Percentiles rank a stretch among this genome's conserved stretches.
Conservation (phyloP, 2,113 vertebrate species). For the Pterophyllum scalare region DNA sequence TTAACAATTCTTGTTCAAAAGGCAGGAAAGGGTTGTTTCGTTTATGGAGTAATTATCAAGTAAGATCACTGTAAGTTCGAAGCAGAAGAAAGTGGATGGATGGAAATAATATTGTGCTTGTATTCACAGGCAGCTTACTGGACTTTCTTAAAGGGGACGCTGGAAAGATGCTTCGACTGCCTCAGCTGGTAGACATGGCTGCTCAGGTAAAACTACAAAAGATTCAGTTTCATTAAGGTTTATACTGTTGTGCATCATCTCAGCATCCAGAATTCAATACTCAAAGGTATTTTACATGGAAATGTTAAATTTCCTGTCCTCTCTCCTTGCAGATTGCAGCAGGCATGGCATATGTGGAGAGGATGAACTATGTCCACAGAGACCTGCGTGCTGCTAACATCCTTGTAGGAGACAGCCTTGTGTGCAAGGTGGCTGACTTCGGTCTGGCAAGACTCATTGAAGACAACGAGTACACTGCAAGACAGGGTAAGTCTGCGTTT, state of each 20-base stretch:
- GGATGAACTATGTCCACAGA: constrained; percentile 98
- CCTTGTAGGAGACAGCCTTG: constrained; percentile 93
- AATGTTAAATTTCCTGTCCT: not conserved
- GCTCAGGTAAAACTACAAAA: constrained; percentile 86
- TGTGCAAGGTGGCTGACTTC: constrained; percentile 96
- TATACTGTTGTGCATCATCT: not conserved
- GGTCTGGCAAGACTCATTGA: constrained; percentile 95
- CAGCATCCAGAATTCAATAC: not conserved
- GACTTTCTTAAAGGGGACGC: constrained; percentile 97
- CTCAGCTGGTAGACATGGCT: constrained; percentile 96
- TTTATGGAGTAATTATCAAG: not conserved
- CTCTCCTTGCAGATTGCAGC: constrained; percentile 87
- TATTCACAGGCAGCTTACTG: constrained; percentile 88
- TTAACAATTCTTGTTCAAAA: not conserved
- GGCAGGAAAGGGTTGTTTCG: not conserved
- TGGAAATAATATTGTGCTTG: constrained; percentile 1
- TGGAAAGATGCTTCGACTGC: constrained; percentile 92
- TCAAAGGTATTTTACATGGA: not conserved
- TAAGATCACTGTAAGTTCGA: too few species aligned
- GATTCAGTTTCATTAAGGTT: not conserved
- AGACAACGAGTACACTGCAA: constrained; percentile 96
- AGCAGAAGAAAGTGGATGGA: too few species aligned
- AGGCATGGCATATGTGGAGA: constrained; percentile 97
- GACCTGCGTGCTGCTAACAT: constrained; percentile 97
- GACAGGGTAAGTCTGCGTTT: constrained; percentile 85